Evolutionary conservation across 2,113 vertebrate genomes (phyloP), one percentile per base, ranked within the genome.

Genomic region (Grammomys dolichurus): DNA sequence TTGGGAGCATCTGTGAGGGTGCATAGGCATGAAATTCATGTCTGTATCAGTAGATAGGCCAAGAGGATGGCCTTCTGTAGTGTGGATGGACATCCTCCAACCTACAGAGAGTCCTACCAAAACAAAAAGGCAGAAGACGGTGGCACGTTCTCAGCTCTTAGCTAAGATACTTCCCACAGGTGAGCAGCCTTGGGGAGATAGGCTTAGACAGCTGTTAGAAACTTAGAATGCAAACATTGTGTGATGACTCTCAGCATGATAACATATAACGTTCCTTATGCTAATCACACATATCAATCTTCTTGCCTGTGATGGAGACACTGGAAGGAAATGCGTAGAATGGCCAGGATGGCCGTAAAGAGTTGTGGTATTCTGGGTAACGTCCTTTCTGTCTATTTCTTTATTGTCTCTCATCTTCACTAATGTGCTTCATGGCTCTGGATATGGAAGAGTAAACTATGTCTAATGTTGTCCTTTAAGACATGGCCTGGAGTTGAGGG

Each of bases 371-470:
- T 86, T 86, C 63, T 78, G 72, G 33, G n/a, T 89, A 90, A 65
- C 11, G 14, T 80, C 48, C 65, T 76, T 72, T 48, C 1, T 28
- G 28, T 19, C 26, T 43, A 28, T 72, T 94, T 93, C 77, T 89
- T 94, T 77, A 78, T 65, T 31, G 14, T 82, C 81, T 90, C 36
- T 26, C 24, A 0, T 40, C 90, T 96, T 93, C 36, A 77, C 46
- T 69, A 94, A 88, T 48, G 43, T 84, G 20, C 56, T 67, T 86
- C 31, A 26, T 90, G 94, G 9, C 31, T 72, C 26, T 76, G 51
- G 91, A 65, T 90, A 24, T 31, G 48, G 82, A 85, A 94, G 87
- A 87, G 82, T 54, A 92, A 92, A 78, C 22, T 77, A 48, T 33
- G 58, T 28, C 43, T 82, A 36, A 33, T 40, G 10, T 46, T 80